Evolutionary conservation across 2,797 vertebrate genomes (phyloP).

Genomic region (Chrosomus eos): DNA sequence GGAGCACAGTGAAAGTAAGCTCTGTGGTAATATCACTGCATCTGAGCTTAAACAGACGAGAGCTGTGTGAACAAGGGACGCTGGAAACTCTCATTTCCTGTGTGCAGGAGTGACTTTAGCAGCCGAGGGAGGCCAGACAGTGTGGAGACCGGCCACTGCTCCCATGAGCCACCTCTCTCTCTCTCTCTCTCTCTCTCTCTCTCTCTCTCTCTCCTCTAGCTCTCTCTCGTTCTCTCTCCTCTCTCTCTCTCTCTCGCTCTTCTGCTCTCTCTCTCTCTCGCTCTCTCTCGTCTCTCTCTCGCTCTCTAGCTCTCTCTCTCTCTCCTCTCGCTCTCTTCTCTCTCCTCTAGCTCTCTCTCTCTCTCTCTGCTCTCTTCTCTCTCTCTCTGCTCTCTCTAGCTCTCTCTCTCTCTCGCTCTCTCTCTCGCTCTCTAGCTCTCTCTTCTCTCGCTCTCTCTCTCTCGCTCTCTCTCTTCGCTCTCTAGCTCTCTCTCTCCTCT

Average conservation of each 20-base stretch:
- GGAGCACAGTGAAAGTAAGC: slow-evolving; percentile 14
- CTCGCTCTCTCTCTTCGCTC: too few species aligned
- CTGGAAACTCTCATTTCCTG: slow-evolving; percentile 80
- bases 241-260: too few species aligned
- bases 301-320: slow-evolving; percentile 41
- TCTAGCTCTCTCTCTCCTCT: too few species aligned
- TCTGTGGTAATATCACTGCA: slow-evolving; percentile 37
- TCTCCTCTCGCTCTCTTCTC: neutral
- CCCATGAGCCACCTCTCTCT: slow-evolving; percentile 72
- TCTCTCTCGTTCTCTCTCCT: slow-evolving; percentile 46
- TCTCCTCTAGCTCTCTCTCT: neutral
- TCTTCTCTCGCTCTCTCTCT: too few species aligned
- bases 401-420: too few species aligned
- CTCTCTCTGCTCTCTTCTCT: neutral
- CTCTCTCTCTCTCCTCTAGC: neutral
- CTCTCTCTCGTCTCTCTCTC: too few species aligned
- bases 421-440: too few species aligned
- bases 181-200: neutral
- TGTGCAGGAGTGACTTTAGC: slow-evolving; percentile 67
- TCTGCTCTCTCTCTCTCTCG: too few species aligned
- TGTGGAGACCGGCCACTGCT: slow-evolving; percentile 72
- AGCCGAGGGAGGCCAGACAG: slow-evolving; percentile 69
- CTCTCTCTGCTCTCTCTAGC: neutral
- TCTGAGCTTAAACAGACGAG: slow-evolving; percentile 66
- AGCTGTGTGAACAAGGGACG: slow-evolving; percentile 76